These are phyloP conservation scores for Armadillidium nasatum DNA, from an alignment of 1,140 invertebrate genomes.

Conservation along the genomic window DNA sequence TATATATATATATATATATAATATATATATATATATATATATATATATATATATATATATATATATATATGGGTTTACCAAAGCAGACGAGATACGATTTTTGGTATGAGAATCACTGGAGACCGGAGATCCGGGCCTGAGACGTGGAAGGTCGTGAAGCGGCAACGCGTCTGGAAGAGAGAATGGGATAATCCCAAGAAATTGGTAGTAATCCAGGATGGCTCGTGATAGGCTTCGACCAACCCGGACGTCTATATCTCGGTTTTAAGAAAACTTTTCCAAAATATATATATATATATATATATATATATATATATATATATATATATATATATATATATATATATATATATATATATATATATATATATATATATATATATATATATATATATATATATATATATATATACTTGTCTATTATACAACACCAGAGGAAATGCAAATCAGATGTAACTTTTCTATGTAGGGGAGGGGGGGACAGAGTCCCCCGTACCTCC, in stretches of 20 bases:
- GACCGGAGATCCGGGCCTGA: constrained; percentile 44
- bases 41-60: too few species aligned
- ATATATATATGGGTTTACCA: too few species aligned
- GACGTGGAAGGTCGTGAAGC: constrained; percentile 25
- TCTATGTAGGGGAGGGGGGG: too few species aligned
- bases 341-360: constrained; percentile 6
- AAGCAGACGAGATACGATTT: neutral
- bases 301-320: neutral
- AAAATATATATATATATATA: neutral
- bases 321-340: neutral
- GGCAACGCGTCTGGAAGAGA: constrained; percentile 10
- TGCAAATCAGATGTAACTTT: too few species aligned
- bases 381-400: neutral
- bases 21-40: too few species aligned
- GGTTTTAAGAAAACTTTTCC: constrained; percentile 2
- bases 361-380: constrained; percentile 6
- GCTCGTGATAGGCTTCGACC: constrained; percentile 24
- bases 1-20: too few species aligned
- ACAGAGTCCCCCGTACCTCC: too few species aligned
- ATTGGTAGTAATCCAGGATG: constrained; percentile 28
- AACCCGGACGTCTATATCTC: constrained; percentile 19
- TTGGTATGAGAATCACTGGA: neutral
- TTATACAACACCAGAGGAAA: too few species aligned
- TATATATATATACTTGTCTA: too few species aligned
- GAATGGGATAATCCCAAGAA: constrained; percentile 28